A percentile compares a stretch with the other conserved stretches of the same genome.
phyloP scores from a whole-genome alignment of 2,797 vertebrate species.

The Oreochromis mossambicus region DNA sequence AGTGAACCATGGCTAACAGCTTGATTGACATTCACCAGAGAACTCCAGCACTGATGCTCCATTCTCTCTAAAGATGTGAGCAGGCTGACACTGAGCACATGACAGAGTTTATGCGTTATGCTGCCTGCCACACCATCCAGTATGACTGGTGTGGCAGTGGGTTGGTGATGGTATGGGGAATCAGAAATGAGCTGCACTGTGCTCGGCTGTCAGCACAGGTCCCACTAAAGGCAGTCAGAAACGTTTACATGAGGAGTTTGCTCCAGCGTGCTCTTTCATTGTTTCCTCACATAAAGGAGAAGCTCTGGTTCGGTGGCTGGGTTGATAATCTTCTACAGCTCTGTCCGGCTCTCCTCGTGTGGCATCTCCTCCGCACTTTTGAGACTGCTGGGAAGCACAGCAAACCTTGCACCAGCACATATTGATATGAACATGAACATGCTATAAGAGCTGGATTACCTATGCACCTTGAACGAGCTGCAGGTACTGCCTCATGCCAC shows the following conservation, averaged over 20 bases:
- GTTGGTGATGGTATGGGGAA: neutral
- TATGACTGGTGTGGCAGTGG: neutral
- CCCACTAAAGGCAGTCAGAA: neutral
- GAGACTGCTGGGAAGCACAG: neutral
- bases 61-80: neutral
- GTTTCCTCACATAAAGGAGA: neutral
- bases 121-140: neutral
- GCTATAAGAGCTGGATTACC: neutral
- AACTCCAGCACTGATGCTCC: neutral
- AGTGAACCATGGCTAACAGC: neutral
- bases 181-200: neutral
- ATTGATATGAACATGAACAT: fast-evolving
- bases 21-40: neutral
- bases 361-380: neutral
- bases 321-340: neutral
- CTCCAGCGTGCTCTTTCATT: fast-evolving
- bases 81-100: neutral
- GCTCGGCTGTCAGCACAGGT: neutral
- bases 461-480: neutral
- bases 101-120: fast-evolving
- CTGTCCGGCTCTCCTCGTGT: neutral
- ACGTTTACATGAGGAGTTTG: neutral
- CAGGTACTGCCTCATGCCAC: neutral
- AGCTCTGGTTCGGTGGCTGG: neutral
- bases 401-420: neutral